Percentiles rank a stretch among this genome's conserved stretches.
These are phyloP conservation scores for Schizothorax lantsangensis DNA, from an alignment of 2,797 vertebrate species.

Conservation along the genomic window DNA sequence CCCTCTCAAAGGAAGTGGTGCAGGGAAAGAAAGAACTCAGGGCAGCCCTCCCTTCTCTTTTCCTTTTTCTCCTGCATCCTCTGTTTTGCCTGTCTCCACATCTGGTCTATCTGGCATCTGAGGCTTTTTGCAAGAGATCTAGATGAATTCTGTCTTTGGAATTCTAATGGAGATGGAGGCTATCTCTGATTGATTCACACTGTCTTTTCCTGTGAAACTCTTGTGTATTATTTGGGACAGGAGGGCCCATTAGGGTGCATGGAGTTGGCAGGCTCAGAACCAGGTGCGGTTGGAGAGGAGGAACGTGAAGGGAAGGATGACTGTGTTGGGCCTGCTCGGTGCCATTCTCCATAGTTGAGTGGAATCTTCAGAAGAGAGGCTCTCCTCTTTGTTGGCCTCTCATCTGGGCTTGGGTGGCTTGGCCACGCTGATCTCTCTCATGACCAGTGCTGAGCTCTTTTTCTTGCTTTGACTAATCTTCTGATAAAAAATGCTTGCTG, in stretches of 20 bases:
- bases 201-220: conserved; percentile 58
- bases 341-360: conserved; percentile 70
- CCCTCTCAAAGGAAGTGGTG: conserved; percentile 78
- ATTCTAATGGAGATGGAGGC: conserved; percentile 51
- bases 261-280: conserved; percentile 40
- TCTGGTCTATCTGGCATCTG: conserved; percentile 67
- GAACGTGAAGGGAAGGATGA: conserved; percentile 54
- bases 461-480: conserved; percentile 61
- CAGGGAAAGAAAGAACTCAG: conserved; percentile 61
- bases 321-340: conserved; percentile 64
- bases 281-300: conserved; percentile 40
- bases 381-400: conserved; percentile 65
- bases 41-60: conserved; percentile 30
- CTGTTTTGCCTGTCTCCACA: conserved; percentile 58
- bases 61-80: conserved; percentile 36
- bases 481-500: neutral
- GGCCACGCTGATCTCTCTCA: conserved; percentile 33
- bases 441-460: conserved; percentile 62
- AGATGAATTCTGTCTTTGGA: conserved; percentile 48
- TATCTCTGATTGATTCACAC: conserved; percentile 47
- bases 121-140: conserved; percentile 56
- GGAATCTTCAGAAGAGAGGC: conserved; percentile 72
- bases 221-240: conserved; percentile 36
- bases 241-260: conserved; percentile 30
- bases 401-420: conserved; percentile 44